Percentiles rank a stretch among this genome's conserved stretches.
Evolutionary conservation across 2,888 invertebrate species (phyloP).

Genomic region (Sclerodermus sp.): DNA sequence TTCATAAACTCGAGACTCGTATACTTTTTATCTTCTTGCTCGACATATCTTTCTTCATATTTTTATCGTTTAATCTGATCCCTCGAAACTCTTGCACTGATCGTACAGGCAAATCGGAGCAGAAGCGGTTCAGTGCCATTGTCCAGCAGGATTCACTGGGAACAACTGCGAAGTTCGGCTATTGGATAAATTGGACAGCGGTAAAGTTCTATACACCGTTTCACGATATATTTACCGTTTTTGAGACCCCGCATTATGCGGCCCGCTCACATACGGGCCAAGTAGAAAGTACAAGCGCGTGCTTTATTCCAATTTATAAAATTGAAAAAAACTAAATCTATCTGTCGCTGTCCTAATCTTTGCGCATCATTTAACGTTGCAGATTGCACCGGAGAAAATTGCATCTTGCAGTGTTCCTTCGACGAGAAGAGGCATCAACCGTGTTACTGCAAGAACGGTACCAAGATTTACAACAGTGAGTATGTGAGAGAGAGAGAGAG

Average conservation of each 20-base stretch:
- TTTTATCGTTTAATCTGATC: no score
- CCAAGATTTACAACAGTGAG: conserved; percentile 56
- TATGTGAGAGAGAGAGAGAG: conserved; percentile 11
- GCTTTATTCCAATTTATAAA: no score
- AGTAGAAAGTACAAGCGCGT: no score
- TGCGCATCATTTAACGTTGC: conserved; percentile 23
- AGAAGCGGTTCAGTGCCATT: conserved; percentile 74
- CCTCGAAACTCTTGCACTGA: no score
- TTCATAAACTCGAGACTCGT: no score
- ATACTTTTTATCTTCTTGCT: no score
- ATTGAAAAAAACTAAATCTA: no score
- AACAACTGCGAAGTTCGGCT: conserved; percentile 71
- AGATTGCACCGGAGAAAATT: conserved; percentile 57
- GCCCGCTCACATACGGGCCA: no score
- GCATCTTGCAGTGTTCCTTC: conserved; percentile 59
- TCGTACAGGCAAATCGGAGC: conserved; percentile 75
- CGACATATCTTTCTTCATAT: no score
- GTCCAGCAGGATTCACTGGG: conserved; percentile 69
- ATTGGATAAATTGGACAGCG: conserved; percentile 39
- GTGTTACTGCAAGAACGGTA: conserved; percentile 57
- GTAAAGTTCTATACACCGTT: conserved; percentile 23
- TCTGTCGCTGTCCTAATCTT: no score
- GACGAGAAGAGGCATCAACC: conserved; percentile 53
- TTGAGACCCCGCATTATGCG: no score
- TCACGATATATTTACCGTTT: neutral